phyloP scores from a whole-genome alignment of 35 echinoderm and acorn worm genomes.

The Anneissia japonica region DNA sequence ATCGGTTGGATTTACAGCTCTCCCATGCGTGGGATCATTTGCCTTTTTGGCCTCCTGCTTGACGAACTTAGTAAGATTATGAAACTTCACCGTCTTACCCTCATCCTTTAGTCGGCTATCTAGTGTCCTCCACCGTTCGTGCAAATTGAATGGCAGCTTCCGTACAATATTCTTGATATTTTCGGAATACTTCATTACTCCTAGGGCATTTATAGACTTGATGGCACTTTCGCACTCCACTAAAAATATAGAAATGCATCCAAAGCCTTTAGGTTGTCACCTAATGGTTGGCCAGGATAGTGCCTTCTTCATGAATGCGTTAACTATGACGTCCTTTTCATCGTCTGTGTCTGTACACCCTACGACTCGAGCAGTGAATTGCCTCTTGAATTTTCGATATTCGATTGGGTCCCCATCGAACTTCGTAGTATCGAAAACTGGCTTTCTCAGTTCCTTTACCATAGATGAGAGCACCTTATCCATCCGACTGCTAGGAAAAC shows the following conservation, averaged over 20 bases:
- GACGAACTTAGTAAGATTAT: constrained; percentile 17
- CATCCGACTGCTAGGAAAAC: no score
- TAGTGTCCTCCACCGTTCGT: constrained; percentile 31
- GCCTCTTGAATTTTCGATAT: not conserved
- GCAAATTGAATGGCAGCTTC: constrained; percentile 33
- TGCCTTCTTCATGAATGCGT: not conserved
- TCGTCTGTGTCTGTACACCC: not conserved
- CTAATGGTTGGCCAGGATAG: not conserved
- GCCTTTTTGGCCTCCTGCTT: not conserved
- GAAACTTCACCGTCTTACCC: not conserved
- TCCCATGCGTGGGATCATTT: constrained; percentile 32
- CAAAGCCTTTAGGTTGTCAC: no score
- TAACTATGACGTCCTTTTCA: not conserved
- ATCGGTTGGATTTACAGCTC: no score
- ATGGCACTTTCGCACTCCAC: constrained; percentile 26
- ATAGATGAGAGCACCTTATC: no score
- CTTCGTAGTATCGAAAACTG: no score
- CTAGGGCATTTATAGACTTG: constrained; percentile 11
- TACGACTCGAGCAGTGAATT: not conserved
- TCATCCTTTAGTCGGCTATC: not conserved
- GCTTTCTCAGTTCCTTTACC: no score
- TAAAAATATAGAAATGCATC: constrained; percentile 29
- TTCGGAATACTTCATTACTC: constrained; percentile 1
- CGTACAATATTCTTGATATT: constrained; percentile 19
- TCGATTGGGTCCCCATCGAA: no score